Conservation (phyloP, 2,888 invertebrate species). For the Athripsodes cinereus region DNA sequence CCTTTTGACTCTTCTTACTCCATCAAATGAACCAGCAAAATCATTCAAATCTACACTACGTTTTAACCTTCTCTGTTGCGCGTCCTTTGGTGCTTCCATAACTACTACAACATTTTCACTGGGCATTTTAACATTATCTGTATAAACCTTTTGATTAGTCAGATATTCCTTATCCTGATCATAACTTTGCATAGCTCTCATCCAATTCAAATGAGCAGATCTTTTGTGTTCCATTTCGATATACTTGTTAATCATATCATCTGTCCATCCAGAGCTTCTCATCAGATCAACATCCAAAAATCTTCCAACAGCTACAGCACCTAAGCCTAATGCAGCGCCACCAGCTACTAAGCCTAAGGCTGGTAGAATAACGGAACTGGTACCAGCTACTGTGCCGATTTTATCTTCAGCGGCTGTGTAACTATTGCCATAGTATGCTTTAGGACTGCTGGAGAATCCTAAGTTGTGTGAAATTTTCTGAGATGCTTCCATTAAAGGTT, state of each 20-base stretch:
- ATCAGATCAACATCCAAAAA: conserved; percentile 60
- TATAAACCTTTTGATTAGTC: conserved; percentile 42
- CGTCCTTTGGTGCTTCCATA: conserved; percentile 37
- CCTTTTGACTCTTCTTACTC: neutral
- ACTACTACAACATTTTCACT: conserved; percentile 50
- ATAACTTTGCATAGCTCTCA: conserved; percentile 26
- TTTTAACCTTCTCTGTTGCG: conserved; percentile 31
- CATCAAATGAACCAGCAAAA: neutral
- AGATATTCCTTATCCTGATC: conserved; percentile 40
- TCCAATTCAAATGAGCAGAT: conserved; percentile 40
- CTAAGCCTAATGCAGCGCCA: conserved; percentile 76
- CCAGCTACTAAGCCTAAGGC: conserved; percentile 73
- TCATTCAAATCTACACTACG: conserved; percentile 33
- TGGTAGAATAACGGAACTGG: conserved; percentile 62
- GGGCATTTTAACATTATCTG: conserved; percentile 50
- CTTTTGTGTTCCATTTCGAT: conserved; percentile 53
- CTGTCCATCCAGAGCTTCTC: conserved; percentile 46
- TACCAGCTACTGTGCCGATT: conserved; percentile 54
- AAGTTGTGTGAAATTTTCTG: conserved; percentile 74
- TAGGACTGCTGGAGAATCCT: conserved; percentile 51
- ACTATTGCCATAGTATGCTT: conserved; percentile 39
- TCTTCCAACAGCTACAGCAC: conserved; percentile 71
- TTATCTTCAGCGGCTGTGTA: conserved; percentile 54
- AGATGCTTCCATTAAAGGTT: conserved; percentile 71
- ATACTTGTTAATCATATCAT: conserved; percentile 38